Base-by-base conservation (phyloP, 2,888 invertebrate genomes). In the Lasiommata megera region DNA sequence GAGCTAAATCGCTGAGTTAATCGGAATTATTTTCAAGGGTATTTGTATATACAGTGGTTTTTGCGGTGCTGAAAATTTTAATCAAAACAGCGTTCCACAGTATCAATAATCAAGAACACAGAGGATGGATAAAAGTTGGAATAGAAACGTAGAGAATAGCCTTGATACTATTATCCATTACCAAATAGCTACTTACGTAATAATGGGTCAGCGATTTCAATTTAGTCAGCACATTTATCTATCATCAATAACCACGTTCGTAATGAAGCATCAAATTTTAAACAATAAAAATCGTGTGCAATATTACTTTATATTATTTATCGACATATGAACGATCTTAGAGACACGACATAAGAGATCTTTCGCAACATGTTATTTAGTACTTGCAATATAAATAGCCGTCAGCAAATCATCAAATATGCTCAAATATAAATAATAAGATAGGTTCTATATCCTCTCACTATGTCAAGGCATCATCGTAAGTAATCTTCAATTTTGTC, bases 381-480 rank as follows among this genome's bases (percentile, higher is more conserved):
- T 16, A 16, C 14, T 31, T 31, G 8, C 8, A 40, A 18, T 44
- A 7, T 44, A n/a, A 16, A 29, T 31, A 31, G 46, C 46, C 11
- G 31, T 16, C 46, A 31, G 14, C 11, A 16, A 11, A 11, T 31
- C 31, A 16, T 31, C 11, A 12, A 17, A 46, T 46, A 9, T 31
- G 46, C 23, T 43, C 6, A 43, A 23, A 28, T 28, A 28, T 18
- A 18, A 18, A 11, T 23, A n/a, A n/a, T n/a, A 28, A 44, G 29
- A 16, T 12, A 23, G 6, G 44, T 14, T 44, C 14, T 11, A 9
- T 16, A 28, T 16, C 31, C 37, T 48, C 6, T 48, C 12, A 48
- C 12, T 48, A 14, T 37, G 48, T 37, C 37, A 48, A 48, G 48
- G 48, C 37, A 12, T 48, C 14, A 14, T 23, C 14, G 14, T 31